Conservation (phyloP, 1,140 invertebrate genomes). For the Cydia amplana region DNA sequence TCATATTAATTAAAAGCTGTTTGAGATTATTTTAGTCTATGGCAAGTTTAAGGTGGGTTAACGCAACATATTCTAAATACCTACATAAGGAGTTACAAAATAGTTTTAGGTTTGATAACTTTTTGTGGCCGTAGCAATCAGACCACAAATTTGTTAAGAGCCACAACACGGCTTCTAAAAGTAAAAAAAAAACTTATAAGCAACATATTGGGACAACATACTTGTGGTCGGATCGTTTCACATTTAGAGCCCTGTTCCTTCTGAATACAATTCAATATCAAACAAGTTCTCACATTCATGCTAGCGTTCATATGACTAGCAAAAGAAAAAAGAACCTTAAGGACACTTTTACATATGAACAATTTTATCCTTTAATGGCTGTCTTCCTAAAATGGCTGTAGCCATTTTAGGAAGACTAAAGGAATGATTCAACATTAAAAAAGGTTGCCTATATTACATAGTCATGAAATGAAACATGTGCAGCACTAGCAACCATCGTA, state of each 20-base stretch:
- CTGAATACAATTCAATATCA: background rate
- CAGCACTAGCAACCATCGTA: no score
- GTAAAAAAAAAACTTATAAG: no score
- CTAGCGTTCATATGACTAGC: background rate
- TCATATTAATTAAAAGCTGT: background rate
- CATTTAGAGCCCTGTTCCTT: background rate
- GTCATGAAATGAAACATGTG: background rate
- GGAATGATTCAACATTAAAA: slow-evolving; percentile 1
- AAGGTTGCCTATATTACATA: background rate
- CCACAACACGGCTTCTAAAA: no score
- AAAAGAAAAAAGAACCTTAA: background rate
- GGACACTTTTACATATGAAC: background rate
- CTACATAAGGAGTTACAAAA: background rate
- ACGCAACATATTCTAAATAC: background rate
- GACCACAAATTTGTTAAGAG: background rate
- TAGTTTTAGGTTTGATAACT: background rate
- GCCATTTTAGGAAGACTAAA: slow-evolving; percentile 1
- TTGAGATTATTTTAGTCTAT: slow-evolving; percentile 8
- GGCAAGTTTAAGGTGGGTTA: slow-evolving; percentile 7
- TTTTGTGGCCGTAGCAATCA: background rate
- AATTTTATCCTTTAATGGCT: background rate
- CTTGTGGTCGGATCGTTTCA: background rate
- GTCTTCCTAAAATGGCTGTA: no score
- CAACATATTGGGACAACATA: background rate
- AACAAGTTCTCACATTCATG: background rate